Base-by-base conservation (phyloP, 2,888 invertebrate genomes). In the Hirtodrosophila alboralis region DNA sequence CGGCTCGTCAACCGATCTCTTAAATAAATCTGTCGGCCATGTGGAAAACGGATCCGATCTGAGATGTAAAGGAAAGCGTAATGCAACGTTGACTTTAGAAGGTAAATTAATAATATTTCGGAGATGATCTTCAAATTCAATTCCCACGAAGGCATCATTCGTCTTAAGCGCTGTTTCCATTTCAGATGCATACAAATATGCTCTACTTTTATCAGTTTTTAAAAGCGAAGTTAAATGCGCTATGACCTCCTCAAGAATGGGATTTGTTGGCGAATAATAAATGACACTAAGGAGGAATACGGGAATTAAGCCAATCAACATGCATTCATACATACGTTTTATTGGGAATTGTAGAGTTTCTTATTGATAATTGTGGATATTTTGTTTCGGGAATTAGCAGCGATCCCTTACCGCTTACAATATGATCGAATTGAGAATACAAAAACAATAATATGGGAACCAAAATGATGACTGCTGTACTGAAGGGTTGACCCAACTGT, bases 21-120 rank as follows among this genome's bases (percentile, higher is more conserved):
- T 37, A 28, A n/a, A 71, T 0, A 49, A 1, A 1, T 4, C 3
- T 1, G 1, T 0, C 0, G 26, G 27, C 75, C 75, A 75, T 1
- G 1, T 6, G 5, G 6, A 0, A 4, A 18, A 26, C 0, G 0
- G 0, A 0, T 27, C 5, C 2, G 9, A 1, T 6, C 68, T 61
- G 10, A 59, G 13, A 30, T 59, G 45, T 0, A n/a, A 2, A 1
- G 80, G 80, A 23, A 74, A 79, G 0, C 80, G 61, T 23, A 77
- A 5, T 0, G 60, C 58, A 9, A 70, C 30, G 0, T 10, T 10
- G 0, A 79, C 2, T 12, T 41, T 16, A 2, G 5, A 1, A 0
- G 77, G 77, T 4, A 77, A 1, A 0, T 10, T 1, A 0, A 5
- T 14, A 4, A 70, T 58, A 3, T 8, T 5, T 0, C 18, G 26